Base-by-base conservation (phyloP, 2,888 invertebrate species). In the Drosophila melanosoma region DNA sequence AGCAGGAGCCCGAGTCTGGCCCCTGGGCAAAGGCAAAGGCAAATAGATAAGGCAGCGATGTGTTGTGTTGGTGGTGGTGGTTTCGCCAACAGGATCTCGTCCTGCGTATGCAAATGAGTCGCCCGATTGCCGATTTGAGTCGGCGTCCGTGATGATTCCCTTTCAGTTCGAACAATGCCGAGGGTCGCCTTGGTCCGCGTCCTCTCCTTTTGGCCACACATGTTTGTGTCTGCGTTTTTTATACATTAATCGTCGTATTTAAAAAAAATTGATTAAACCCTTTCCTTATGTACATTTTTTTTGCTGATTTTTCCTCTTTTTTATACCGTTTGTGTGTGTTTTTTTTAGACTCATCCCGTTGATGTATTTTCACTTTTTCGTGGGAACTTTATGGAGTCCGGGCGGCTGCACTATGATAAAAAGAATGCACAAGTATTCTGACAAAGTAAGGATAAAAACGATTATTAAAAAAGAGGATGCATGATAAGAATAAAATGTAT, bases 181-280 rank as follows among this genome's bases (percentile, higher is more conserved):
- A 90, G 89, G 86, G 81, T 89, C 84, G 83, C 73, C 72, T 73
- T 67, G 71, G 48, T 33, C 57, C 17, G 29, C 17, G 82, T 77
- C 76, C 86, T 73, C 26, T 56, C 26, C 38, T 38, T 54, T 82
- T 83, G 81, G 82, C 87, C 78, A 80, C 87, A 89, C 82, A 86
- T 86, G 82, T 79, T 81, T 71, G 69, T 78, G 79, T 90, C 83
- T 79, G 71, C 73, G 74, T 89, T 89, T 88, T 83, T 82, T 83
- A 69, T 79, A 71, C 78, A 76, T 82, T 81, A 81, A 83, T 74
- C 79, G 76, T 82, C 72, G 75, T 74, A 84, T 91, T 91, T 75
- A 83, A 74, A 88, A 91, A 90, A 90, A 91, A 91, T 81, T 81
- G 74, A 73, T 85, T 76, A 89, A 89, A 91, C 91, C 91, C 90